Evolutionary conservation across 2,113 vertebrate genomes (phyloP).

Genomic region (Bubo scandiacus): DNA sequence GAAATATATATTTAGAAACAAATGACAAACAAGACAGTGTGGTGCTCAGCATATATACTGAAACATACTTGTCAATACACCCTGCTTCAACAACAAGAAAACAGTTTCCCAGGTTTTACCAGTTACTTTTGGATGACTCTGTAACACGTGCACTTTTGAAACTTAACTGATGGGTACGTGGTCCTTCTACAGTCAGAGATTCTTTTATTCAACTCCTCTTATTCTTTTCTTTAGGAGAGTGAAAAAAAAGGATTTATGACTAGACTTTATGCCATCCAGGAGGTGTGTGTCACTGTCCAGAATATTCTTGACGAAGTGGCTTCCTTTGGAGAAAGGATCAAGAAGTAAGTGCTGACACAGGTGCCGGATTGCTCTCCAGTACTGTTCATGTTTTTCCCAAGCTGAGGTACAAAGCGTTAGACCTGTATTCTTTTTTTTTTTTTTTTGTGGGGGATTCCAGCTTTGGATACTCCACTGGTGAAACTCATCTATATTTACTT

Average conservation of each 20-base stretch:
- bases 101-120: neutral
- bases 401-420: neutral
- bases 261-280: slow-evolving; percentile 98
- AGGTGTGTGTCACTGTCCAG: slow-evolving; percentile 97
- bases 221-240: slow-evolving; percentile 82
- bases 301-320: slow-evolving; percentile 95
- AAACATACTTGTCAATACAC: neutral
- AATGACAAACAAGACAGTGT: neutral
- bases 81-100: neutral
- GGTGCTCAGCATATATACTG: neutral
- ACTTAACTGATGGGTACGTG: neutral
- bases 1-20: neutral
- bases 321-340: slow-evolving; percentile 95
- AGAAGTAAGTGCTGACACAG: slow-evolving; percentile 86
- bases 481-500: slow-evolving; percentile 26
- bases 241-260: slow-evolving; percentile 98
- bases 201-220: neutral
- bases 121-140: neutral
- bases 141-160: neutral
- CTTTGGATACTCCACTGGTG: neutral
- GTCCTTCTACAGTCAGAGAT: neutral
- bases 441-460: neutral
- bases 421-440: neutral
- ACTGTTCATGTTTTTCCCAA: neutral
- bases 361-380: neutral